These are phyloP conservation scores for Anarsia innoxiella DNA, from an alignment of 2,888 invertebrate species.

Conservation along the genomic window DNA sequence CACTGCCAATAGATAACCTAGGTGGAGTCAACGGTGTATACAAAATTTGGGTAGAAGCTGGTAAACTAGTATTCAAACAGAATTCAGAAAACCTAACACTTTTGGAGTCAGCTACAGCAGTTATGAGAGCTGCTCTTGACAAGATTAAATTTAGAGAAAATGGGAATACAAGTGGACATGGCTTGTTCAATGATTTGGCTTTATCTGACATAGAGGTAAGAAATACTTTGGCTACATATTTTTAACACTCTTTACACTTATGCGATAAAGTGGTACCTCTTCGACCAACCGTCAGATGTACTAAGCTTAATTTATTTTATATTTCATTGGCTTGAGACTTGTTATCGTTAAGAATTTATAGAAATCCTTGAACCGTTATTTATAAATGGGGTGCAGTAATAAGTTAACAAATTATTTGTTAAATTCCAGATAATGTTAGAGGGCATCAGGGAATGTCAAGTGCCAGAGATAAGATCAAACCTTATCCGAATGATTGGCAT, in stretches of 20 bases:
- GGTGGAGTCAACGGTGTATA: conserved; percentile 78
- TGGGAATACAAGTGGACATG: conserved; percentile 37
- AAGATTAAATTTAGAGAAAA: conserved; percentile 73
- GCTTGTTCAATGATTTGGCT: conserved; percentile 72
- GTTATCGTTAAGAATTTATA: too few species aligned
- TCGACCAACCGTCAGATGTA: too few species aligned
- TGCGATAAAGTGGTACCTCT: too few species aligned
- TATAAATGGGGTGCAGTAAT: too few species aligned
- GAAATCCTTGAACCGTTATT: too few species aligned
- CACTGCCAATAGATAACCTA: conserved; percentile 76
- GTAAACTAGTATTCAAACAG: conserved; percentile 77
- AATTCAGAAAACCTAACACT: conserved; percentile 66
- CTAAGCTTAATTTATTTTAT: too few species aligned
- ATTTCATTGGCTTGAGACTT: too few species aligned
- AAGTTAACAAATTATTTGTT: neutral
- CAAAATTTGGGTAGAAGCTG: conserved; percentile 80
- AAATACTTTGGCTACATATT: too few species aligned
- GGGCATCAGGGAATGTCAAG: conserved; percentile 68
- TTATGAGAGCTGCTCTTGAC: conserved; percentile 83
- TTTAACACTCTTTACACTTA: too few species aligned
- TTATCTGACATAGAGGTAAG: conserved; percentile 73
- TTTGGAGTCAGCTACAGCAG: conserved; percentile 81
- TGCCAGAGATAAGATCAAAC: conserved; percentile 74
- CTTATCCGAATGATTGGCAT: conserved; percentile 76
- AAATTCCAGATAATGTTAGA: conserved; percentile 66